Base-by-base conservation (phyloP, 2,797 vertebrate species). In the Muscicapa comitata region DNA sequence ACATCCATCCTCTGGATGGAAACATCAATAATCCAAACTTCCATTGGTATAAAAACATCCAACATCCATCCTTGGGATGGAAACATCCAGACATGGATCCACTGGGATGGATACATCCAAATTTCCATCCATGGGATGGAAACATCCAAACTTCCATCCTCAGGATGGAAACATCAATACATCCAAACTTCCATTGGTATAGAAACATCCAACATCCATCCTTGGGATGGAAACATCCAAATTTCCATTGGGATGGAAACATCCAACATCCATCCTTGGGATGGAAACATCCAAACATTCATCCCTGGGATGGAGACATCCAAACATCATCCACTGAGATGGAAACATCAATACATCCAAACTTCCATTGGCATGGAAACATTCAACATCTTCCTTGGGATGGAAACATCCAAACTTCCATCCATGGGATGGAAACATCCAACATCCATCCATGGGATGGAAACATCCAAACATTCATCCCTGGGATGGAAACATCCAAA, bases 1-100 rank as follows among this genome's bases (percentile, higher is more conserved):
- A 38, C 6, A 0, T 17, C 42, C 12, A 0, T 8, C 10, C 10
- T 24, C 0, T 0, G 63, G 29, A 40, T 31, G n/a, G 59, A 35
- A 53, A 53, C 15, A 37, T 37, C 37, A 37, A 37, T 10, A 37
- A 43, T 23, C 23, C 21, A 47, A 47, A 47, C 23, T 24, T 47
- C 21, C 21, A 23, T 45, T 21, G 20, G 21, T 4, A 43, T 9
- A 8, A 18, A 28, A 21, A 66, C 17, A 26, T 13, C 43, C n/a
- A 33, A 42, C 19, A 43, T 40, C 40, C 10, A 26, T 9, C 9
- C 10, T 5, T 5, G 1, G 1, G 23, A 40, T 43, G 33, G 61
- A 16, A 19, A 43, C 20, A 54, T 11, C 58, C 73, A n/a, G n/a
- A n/a, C n/a, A n/a, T n/a, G n/a, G n/a, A n/a, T 40, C 40, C 10